Evolutionary conservation across 2,113 vertebrate genomes (phyloP).

Genomic region (Lasiurus borealis): DNA sequence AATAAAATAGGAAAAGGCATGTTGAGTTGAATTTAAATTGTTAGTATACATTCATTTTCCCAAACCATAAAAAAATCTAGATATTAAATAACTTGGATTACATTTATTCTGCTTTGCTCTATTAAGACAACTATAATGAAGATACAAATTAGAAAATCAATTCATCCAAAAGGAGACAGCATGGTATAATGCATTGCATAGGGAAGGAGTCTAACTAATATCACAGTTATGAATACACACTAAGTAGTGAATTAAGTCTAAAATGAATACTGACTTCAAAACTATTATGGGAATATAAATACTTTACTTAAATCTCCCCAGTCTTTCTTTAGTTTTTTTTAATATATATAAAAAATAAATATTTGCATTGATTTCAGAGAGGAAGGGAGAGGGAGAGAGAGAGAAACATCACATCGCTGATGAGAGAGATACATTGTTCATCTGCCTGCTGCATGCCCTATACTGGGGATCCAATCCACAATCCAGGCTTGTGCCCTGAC

Average conservation of each 20-base stretch:
- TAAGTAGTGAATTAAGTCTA: background rate
- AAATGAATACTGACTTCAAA: background rate
- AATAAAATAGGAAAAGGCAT: background rate
- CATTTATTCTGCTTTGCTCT: background rate
- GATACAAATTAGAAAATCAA: background rate
- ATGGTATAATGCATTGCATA: accelerated
- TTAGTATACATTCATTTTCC: background rate
- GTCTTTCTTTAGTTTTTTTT: background rate
- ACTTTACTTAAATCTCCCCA: background rate
- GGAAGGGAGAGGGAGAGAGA: no score
- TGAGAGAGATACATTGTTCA: no score
- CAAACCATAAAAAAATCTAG: background rate
- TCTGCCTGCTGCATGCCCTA: no score
- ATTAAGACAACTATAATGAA: background rate
- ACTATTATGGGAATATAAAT: background rate
- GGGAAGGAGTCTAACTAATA: background rate
- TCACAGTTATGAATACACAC: background rate
- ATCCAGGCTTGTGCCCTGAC: no score
- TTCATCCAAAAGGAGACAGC: background rate
- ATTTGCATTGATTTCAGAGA: no score
- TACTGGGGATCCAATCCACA: no score
- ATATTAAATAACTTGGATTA: background rate
- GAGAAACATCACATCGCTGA: no score
- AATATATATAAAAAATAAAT: no score
- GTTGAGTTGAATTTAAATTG: background rate